Evolutionary conservation across 1,140 invertebrate species (phyloP), one percentile per base, ranked within the genome.

Genomic region (Diabrotica virgifera): DNA sequence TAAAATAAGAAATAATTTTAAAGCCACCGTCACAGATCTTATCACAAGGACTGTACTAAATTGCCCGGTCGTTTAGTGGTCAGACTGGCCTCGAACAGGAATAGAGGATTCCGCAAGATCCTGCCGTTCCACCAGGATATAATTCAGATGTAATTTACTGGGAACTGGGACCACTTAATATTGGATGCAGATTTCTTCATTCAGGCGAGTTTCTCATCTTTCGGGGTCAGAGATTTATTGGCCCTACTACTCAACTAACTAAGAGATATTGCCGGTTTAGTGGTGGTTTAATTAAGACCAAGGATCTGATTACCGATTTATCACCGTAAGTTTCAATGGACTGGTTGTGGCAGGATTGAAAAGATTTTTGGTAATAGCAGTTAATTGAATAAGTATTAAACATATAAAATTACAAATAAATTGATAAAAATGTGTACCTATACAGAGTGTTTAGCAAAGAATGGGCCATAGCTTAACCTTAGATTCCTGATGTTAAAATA

Each of bases 111-210:
- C 58, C 58, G 24, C 58, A 59, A 51, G 38, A 59, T 59, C 38
- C 37, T 10, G 58, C 36, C 37, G 40, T 59, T 59, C 58, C 58
- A 51, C 11, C 10, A 14, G 38, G 35, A 36, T 38, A 46, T 46
- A 59, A 59, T 59, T 59, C 58, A 59, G 58, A 59, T 59, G 58
- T 59, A 59, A 59, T 59, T 59, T 59, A 59, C 38, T 59, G 36
- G 11, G 9, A 11, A 58, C 11, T 10, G 58, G 58, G 46, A 50
- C 58, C 38, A 59, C 37, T 59, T 59, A 50, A 59, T 59, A 50
- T 37, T 59, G 38, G 9, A 59, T 59, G 37, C 38, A 40, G 58
- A 59, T 59, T 59, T 46, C 55, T 57, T 57, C 35, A 37, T 57
- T 57, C 55, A n/a, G 9, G 8, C n/a, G 55, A 38, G 12, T 57